Evolutionary conservation across 2,797 vertebrate species (phyloP).

Genomic region (Dryobates pubescens): DNA sequence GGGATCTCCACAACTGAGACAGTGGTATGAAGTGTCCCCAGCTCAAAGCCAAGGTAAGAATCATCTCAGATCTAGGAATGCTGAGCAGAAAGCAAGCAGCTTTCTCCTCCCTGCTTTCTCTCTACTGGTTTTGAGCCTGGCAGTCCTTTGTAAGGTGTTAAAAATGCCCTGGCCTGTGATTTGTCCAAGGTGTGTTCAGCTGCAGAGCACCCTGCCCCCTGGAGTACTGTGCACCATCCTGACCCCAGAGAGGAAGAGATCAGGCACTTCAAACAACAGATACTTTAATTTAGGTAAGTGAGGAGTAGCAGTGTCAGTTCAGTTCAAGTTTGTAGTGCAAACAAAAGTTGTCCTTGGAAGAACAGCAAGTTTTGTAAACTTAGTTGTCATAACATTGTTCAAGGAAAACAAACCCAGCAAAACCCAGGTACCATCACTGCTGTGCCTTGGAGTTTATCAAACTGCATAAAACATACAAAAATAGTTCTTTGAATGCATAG

Average conservation of each 20-base stretch:
- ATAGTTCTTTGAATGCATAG: conserved; percentile 71
- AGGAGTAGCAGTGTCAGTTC: conserved; percentile 17
- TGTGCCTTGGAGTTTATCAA: conserved; percentile 45
- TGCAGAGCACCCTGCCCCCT: neutral
- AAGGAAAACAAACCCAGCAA: neutral
- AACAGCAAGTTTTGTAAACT: conserved; percentile 24
- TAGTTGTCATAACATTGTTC: conserved; percentile 3
- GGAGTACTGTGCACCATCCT: neutral
- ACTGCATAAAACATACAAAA: conserved; percentile 69
- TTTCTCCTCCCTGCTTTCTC: neutral
- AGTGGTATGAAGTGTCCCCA: neutral
- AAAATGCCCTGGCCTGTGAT: neutral
- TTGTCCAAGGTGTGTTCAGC: neutral
- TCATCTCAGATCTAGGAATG: neutral
- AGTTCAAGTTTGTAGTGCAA: conserved; percentile 31
- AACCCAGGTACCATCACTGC: neutral
- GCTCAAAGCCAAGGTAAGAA: neutral
- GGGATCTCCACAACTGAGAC: neutral
- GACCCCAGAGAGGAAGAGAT: neutral
- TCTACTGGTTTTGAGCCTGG: neutral
- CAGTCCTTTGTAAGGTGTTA: neutral
- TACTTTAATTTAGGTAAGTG: neutral
- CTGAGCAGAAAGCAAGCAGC: neutral
- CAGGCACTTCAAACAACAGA: neutral
- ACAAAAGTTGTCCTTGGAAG: conserved; percentile 13